Base-by-base conservation (phyloP, 1,140 invertebrate genomes). In the Acromyrmex echinatior region DNA sequence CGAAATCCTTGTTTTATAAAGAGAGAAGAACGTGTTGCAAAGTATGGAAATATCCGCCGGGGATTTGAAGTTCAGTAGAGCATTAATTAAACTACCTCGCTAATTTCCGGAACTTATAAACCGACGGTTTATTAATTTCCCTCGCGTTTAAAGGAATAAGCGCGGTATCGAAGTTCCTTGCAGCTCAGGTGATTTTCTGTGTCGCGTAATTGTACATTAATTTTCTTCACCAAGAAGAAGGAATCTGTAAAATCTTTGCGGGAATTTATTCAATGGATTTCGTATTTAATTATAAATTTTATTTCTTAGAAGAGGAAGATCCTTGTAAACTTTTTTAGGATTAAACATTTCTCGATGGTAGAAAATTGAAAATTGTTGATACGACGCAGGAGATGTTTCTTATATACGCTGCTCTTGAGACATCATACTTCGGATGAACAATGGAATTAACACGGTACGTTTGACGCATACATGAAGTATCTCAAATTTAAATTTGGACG, bases 71-170 rank as follows among this genome's bases (percentile, higher is more conserved):
- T 84, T 84, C 70, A 84, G 56, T 76, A 71, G 56, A 84, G 70
- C 80, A 84, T 84, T 84, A 84, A 84, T 84, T 84, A 84, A 84
- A 76, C 80, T 84, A 76, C 70, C 80, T 84, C 56, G 39, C 80
- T 84, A 84, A 84, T 84, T 84, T 74, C 80, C 70, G 58, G 80
- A 84, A 84, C 70, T 84, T 84, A 76, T 84, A 84, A 84, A 84
- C 70, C 80, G 80, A 76, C 80, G 58, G 80, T 84, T 84, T 84
- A 84, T 76, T 84, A 84, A 84, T 84, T 84, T 84, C 35, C 21
- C 70, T 84, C 70, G 70, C 80, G 35, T 76, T 74, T 84, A 84
- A 76, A 84, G 80, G 70, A 84, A 84, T 84, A 84, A 84, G n/a
- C 80, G 56, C n/a, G 56, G n/a, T 84, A 84, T 84, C 56, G 80